Evolutionary conservation across 2,797 vertebrate genomes (phyloP), one percentile per base, ranked within the genome.

Genomic region (Pseudopleuronectes americanus): DNA sequence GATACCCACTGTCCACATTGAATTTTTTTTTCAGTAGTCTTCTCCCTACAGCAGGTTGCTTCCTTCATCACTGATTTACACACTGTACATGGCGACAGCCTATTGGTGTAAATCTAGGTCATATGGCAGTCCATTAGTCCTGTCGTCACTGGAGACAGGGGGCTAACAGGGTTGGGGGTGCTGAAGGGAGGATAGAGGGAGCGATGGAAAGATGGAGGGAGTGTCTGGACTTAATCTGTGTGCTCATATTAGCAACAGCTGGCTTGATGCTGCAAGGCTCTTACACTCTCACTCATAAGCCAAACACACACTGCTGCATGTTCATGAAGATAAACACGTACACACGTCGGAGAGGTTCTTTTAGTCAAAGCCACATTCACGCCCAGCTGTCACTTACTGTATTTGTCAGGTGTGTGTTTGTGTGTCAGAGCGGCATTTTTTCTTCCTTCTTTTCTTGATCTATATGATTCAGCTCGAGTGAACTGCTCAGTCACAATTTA

Each of bases 51-150:
- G 3, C 47, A 71, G 49, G 49, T 28, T 62, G 24, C 17, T 6
- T 6, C 26, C 4, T 61, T 63, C 26, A 63, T 71, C 55, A 49
- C 68, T 66, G 38, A 77, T 74, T 62, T 57, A 74, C n/a, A 64
- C 38, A 71, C 63, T 77, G 56, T 57, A 65, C 64, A 68, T 68
- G 68, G 49, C 10, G 8, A 13, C 23, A 71, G 70, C 71, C 62
- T 33, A 74, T 81, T 86, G 71, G 83, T 74, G 65, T 81, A 71
- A 79, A 92, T 91, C 49, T 93, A 88, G 90, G 93, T 90, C 88
- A 92, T 68, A 69, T 71, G 82, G 81, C 66, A 83, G 68, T 86
- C 71, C 84, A 77, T 81, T 87, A 83, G 84, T 73, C 62, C 67
- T 49, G 73, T 64, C 17, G 28, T 80, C 79, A 71, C 62, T 71